phyloP scores from a whole-genome alignment of 1,140 invertebrate species.

The Ectropis grisescens region DNA sequence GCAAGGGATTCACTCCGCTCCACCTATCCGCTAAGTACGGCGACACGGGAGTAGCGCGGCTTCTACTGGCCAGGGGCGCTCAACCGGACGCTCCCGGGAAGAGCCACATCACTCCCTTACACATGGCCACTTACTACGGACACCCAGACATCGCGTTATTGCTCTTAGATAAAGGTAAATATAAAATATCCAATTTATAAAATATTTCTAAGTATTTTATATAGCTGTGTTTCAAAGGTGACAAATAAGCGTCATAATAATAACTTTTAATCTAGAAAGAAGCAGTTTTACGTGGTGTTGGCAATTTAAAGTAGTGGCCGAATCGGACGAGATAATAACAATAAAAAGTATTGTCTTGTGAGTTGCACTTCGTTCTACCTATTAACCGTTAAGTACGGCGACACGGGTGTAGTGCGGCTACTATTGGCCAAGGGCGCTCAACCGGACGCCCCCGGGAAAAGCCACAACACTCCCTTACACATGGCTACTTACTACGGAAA shows the following conservation, averaged over 20 bases:
- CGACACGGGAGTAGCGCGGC: slow-evolving; percentile 90
- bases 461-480: slow-evolving; percentile 97
- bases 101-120: slow-evolving; percentile 97
- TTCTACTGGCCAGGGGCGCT: slow-evolving; percentile 89
- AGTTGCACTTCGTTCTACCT: slow-evolving; percentile 98
- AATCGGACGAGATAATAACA: no score
- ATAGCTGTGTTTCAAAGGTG: no score
- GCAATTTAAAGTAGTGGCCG: no score
- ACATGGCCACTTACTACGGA: slow-evolving; percentile 98
- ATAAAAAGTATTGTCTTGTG: no score
- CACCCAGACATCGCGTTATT: slow-evolving; percentile 93
- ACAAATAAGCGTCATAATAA: no score
- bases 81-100: slow-evolving; percentile 96
- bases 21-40: slow-evolving; percentile 99
- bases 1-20: slow-evolving; percentile 97
- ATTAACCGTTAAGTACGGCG: slow-evolving; percentile 97
- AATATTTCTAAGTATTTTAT: no score
- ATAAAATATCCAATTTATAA: no score
- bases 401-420: slow-evolving; percentile 91
- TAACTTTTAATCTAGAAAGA: no score
- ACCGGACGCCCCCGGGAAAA: slow-evolving; percentile 96
- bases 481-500: slow-evolving; percentile 99
- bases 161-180: slow-evolving; percentile 85
- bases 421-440: slow-evolving; percentile 89
- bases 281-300: no score